Percentiles rank a stretch among this genome's conserved stretches.
Conservation (phyloP, 2,113 vertebrate species). For the Lycocorax pyrrhopterus region DNA sequence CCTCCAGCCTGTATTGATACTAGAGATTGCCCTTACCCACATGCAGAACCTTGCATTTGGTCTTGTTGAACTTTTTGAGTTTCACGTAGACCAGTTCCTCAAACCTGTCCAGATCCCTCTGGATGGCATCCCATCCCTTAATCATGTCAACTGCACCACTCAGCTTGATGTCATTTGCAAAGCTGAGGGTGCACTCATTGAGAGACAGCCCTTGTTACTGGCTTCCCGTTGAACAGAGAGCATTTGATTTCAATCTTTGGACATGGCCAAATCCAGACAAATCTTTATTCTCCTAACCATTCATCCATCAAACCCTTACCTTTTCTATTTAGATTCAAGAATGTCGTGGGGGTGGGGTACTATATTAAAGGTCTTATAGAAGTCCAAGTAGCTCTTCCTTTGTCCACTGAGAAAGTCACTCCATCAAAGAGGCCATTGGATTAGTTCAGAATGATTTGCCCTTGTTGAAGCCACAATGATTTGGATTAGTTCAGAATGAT, state of each 20-base stretch:
- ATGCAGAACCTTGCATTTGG: neutral
- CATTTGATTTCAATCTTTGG: neutral
- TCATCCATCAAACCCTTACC: neutral
- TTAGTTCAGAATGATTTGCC: neutral
- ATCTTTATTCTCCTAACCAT: neutral
- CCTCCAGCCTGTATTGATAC: neutral
- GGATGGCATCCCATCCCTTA: neutral
- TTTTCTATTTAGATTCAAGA: neutral
- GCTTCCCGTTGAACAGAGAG: neutral
- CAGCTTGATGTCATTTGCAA: neutral
- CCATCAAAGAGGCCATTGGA: neutral
- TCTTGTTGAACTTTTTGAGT: neutral
- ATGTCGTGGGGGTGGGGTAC: neutral
- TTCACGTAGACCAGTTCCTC: neutral
- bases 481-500: neutral
- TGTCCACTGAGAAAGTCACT: neutral
- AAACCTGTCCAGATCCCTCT: neutral
- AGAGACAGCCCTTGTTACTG: rapidly evolving
- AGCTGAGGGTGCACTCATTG: neutral
- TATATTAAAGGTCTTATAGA: neutral
- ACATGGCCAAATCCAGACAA: neutral
- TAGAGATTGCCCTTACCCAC: neutral
- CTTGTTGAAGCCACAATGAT: neutral
- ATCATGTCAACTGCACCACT: rapidly evolving
- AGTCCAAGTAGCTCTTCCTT: neutral